Percentiles rank a stretch among this genome's conserved stretches.
phyloP scores from a whole-genome alignment of 1,140 invertebrate genomes.

The Pogonomyrmex californicus region DNA sequence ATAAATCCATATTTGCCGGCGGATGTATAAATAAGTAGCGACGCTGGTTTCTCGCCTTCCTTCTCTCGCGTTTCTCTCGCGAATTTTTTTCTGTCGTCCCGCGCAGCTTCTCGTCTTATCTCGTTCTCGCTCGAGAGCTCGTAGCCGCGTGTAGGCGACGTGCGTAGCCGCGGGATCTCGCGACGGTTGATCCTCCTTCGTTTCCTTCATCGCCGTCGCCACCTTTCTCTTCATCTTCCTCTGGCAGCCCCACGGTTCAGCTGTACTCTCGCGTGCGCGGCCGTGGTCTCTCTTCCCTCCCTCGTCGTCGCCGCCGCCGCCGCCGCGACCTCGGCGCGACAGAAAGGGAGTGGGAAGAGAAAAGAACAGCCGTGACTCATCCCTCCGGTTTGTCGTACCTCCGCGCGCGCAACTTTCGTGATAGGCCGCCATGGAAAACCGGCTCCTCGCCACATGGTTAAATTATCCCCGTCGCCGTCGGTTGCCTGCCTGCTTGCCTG shows the following conservation, averaged over 20 bases:
- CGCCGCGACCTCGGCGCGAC: conserved; percentile 60
- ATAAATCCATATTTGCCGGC: conserved; percentile 67
- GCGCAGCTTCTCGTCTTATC: conserved; percentile 24
- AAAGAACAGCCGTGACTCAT: conserved; percentile 74
- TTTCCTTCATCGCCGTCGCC: conserved; percentile 55
- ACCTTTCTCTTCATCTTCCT: conserved; percentile 69
- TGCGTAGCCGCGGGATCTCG: conserved; percentile 66
- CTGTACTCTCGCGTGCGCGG: conserved; percentile 30
- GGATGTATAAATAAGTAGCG: conserved; percentile 71
- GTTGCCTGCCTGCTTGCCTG: conserved; percentile 4
- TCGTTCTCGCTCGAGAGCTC: conserved; percentile 2
- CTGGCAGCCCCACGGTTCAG: too few species aligned
- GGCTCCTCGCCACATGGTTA: conserved; percentile 73
- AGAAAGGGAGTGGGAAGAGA: conserved; percentile 62
- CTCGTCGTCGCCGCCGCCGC: not conserved
- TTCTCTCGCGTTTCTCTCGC: conserved; percentile 41
- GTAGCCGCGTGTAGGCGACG: conserved; percentile 71
- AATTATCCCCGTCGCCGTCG: conserved; percentile 74
- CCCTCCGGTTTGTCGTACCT: conserved; percentile 76
- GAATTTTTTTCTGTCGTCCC: not conserved
- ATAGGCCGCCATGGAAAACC: conserved; percentile 77
- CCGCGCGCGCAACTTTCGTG: conserved; percentile 68
- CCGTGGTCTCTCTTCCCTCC: conserved; percentile 47
- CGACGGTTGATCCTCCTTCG: conserved; percentile 66
- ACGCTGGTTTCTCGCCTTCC: conserved; percentile 26